Evolutionary conservation across 1,140 invertebrate genomes (phyloP), one percentile per base, ranked within the genome.

Genomic region (Onthophagus taurus): DNA sequence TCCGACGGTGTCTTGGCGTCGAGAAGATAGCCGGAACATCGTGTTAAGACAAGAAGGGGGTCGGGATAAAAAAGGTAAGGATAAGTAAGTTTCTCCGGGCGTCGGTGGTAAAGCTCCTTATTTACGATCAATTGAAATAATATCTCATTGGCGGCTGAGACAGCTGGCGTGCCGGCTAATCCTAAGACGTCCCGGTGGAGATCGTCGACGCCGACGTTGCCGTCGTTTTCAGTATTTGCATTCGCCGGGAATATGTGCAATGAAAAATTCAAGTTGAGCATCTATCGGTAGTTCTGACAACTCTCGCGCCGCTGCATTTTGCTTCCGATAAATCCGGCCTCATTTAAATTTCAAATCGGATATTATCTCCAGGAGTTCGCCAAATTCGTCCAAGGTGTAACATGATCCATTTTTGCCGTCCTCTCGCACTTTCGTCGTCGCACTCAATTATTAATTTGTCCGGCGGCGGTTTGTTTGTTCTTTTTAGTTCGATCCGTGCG

Each of bases 21-120:
- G 88, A 34, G 84, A 90, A 59, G 80, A 83, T 50, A 76, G 78
- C 38, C 72, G 76, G 45, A 77, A 80, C 31, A 85, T 92, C 37
- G 71, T 82, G 31, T 69, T 86, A 29, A 71, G 82, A 26, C 71
- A 80, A 30, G 80, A 83, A 31, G 73, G 67, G 8, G 70, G 69
- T 9, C 68, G 75, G 52, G 78, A 81, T 45, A 79, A 75, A 56
- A 75, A 77, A 72, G 71, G 80, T 83, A 67, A 67, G 56, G 1
- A 29, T 4, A n/a, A n/a, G n/a, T n/a, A n/a, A n/a, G n/a, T n/a
- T n/a, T n/a, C n/a, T n/a, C n/a, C n/a, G n/a, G n/a, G n/a, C n/a
- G n/a, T 8, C 11, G n/a, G 24, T 18, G 42, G 42, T 39, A 48
- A 51, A 48, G 42, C 42, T 31, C 47, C 37, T 51, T 57, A 52